phyloP scores from a whole-genome alignment of 2,888 invertebrate species.

The Xylota sylvarum region DNA sequence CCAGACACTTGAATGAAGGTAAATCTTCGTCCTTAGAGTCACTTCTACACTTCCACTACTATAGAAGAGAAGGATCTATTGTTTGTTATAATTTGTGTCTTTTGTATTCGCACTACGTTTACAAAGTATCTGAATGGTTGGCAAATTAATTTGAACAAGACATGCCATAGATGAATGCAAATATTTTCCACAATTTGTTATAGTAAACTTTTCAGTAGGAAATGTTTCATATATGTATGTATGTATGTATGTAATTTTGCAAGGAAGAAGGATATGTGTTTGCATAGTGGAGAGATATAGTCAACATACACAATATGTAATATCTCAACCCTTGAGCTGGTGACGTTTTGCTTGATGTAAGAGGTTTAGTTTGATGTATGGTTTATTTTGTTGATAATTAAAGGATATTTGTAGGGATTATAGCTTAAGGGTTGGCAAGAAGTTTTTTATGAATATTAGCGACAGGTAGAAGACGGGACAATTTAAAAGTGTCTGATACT shows the following conservation, averaged over 20 bases:
- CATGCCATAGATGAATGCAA: neutral
- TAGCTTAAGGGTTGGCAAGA: too few relatives aligned
- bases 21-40: slow-evolving; percentile 24
- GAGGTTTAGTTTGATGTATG: too few relatives aligned
- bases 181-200: slow-evolving; percentile 9
- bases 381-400: too few relatives aligned
- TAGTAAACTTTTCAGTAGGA: neutral
- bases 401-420: too few relatives aligned
- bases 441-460: too few relatives aligned
- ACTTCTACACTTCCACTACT: neutral
- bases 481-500: too few relatives aligned
- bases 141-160: slow-evolving; percentile 2
- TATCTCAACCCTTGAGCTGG: slow-evolving; percentile 35
- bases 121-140: slow-evolving; percentile 16
- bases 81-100: slow-evolving; percentile 35
- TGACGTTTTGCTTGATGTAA: neutral
- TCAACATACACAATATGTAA: slow-evolving; percentile 19
- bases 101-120: slow-evolving; percentile 13
- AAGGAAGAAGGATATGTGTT: slow-evolving; percentile 15
- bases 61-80: slow-evolving; percentile 6
- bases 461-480: too few relatives aligned
- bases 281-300: slow-evolving; percentile 14
- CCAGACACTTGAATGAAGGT: slow-evolving; percentile 48
- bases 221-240: neutral
- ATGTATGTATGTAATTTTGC: too few relatives aligned